A percentile compares a stretch with the other conserved stretches of the same genome.
Evolutionary conservation across 2,113 vertebrate species (phyloP).

Genomic region (Maylandia zebra): DNA sequence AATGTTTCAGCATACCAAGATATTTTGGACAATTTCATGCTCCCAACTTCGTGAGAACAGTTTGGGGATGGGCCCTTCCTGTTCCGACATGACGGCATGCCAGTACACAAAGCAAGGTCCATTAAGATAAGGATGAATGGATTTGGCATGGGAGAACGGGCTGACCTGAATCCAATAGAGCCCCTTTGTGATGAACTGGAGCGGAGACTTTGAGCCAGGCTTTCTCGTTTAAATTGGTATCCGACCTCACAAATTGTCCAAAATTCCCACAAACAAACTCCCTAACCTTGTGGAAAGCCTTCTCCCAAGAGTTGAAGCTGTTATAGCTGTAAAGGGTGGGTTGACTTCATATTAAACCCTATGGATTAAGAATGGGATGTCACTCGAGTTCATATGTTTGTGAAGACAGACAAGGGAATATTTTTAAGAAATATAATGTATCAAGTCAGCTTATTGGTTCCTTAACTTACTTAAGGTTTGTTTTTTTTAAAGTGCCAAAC

Average conservation of each 20-base stretch:
- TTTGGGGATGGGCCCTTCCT: not conserved
- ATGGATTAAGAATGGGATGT: not conserved
- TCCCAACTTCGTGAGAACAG: not conserved
- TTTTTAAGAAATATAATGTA: not conserved
- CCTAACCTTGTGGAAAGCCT: not conserved
- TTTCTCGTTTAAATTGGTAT: not conserved
- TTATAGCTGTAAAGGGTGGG: not conserved
- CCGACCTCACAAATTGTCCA: not conserved
- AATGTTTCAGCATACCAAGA: not conserved
- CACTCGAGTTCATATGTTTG: not conserved
- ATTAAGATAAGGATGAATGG: not conserved
- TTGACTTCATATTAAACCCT: not conserved
- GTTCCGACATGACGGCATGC: not conserved
- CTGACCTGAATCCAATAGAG: not conserved
- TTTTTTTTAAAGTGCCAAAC: not conserved
- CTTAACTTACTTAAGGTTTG: not conserved
- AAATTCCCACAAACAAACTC: not conserved
- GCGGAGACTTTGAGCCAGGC: fast-evolving
- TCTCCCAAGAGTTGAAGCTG: not conserved
- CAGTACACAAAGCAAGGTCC: not conserved
- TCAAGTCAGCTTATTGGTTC: not conserved
- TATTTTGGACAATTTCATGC: not conserved
- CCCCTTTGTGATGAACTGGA: not conserved
- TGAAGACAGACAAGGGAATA: not conserved
- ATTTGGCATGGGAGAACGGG: not conserved